phyloP scores from a whole-genome alignment of 2,113 vertebrate genomes.

The Microcebus ravelobensis region DNA sequence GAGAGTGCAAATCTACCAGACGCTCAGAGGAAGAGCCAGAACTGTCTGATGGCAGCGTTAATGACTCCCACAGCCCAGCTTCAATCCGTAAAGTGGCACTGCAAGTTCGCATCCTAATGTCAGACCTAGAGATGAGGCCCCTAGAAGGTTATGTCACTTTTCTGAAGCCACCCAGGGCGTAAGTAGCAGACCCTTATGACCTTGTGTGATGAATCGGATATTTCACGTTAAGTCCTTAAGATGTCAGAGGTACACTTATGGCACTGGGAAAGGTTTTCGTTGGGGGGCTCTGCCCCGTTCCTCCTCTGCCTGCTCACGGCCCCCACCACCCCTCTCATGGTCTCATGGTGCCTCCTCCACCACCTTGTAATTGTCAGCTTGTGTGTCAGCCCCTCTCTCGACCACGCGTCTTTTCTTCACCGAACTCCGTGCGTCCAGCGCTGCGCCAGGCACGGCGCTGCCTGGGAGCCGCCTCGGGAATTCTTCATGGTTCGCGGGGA shows the following conservation, averaged over 20 bases:
- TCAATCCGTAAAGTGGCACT: not conserved
- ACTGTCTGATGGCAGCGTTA: not conserved
- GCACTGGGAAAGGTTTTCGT: accelerated
- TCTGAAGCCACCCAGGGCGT: not conserved
- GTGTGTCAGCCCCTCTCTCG: not conserved
- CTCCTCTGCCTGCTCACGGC: not conserved
- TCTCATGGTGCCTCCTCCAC: not conserved
- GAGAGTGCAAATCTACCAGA: accelerated
- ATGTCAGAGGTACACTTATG: not conserved
- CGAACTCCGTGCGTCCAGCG: accelerated
- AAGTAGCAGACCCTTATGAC: not conserved
- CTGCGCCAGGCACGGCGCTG: not conserved
- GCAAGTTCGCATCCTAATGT: not conserved
- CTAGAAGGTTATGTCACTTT: not conserved
- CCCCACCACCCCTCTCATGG: not conserved
- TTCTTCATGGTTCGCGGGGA: accelerated
- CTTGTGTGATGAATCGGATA: not conserved
- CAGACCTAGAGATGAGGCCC: not conserved
- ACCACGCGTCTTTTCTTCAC: not conserved
- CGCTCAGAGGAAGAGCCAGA: not conserved
- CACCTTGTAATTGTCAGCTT: not conserved
- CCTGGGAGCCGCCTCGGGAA: not conserved
- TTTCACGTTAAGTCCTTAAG: not conserved
- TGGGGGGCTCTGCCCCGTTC: accelerated
- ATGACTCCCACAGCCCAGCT: not conserved